Evolutionary conservation across 2,797 vertebrate genomes (phyloP).

Genomic region (Prionace glauca): DNA sequence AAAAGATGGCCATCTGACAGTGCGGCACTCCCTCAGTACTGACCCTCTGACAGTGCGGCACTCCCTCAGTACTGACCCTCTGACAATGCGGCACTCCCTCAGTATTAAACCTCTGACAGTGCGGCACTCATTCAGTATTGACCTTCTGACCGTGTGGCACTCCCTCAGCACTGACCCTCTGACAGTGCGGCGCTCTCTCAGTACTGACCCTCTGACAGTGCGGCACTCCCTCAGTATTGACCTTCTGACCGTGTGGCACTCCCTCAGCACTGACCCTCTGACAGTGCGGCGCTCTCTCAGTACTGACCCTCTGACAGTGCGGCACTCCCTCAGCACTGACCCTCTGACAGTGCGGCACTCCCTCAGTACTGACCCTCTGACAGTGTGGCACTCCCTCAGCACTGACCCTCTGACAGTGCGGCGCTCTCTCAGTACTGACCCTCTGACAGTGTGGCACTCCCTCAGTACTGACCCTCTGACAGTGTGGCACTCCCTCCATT

Average conservation of each 20-base stretch:
- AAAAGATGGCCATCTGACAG: neutral
- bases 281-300: neutral
- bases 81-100: neutral
- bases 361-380: neutral
- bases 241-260: neutral
- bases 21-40: neutral
- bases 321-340: neutral
- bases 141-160: neutral
- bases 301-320: neutral
- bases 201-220: neutral
- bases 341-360: neutral
- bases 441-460: neutral
- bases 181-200: neutral
- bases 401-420: neutral
- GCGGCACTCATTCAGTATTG: neutral
- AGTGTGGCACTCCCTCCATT: neutral
- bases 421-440: neutral
- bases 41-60: neutral
- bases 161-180: neutral
- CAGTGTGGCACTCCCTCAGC: neutral
- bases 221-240: neutral
- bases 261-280: neutral
- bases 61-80: neutral
- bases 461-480: neutral
- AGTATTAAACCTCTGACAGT: neutral